phyloP scores from a whole-genome alignment of 2,888 invertebrate genomes.

The Blomia tropicalis region DNA sequence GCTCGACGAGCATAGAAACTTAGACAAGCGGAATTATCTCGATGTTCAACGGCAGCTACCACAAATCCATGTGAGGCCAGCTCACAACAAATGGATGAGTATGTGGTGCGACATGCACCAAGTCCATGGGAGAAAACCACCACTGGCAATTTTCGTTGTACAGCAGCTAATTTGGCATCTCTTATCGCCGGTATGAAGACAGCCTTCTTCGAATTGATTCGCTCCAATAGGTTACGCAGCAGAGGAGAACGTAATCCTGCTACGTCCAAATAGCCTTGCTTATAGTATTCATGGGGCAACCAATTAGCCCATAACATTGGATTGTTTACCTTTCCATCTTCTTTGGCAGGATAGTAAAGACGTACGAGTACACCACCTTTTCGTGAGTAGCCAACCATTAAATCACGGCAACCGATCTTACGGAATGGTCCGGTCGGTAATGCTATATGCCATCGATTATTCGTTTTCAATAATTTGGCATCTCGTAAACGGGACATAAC shows the following conservation, averaged over 20 bases:
- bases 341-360: slow-evolving; percentile 25
- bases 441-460: slow-evolving; percentile 26
- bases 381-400: slow-evolving; percentile 27
- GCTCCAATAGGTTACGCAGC: slow-evolving; percentile 24
- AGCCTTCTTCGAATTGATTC: slow-evolving; percentile 24
- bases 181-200: slow-evolving; percentile 43
- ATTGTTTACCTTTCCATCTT: slow-evolving; percentile 12
- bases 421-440: slow-evolving; percentile 28
- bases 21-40: slow-evolving; percentile 30
- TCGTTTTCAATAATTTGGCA: not conserved
- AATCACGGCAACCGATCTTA: slow-evolving; percentile 28
- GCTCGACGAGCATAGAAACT: slow-evolving; percentile 27
- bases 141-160: slow-evolving; percentile 39
- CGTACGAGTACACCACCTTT: slow-evolving; percentile 26
- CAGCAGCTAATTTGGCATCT: slow-evolving; percentile 37
- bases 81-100: slow-evolving; percentile 46
- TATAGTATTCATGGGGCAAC: slow-evolving; percentile 29
- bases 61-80: slow-evolving; percentile 50
- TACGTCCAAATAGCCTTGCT: slow-evolving; percentile 28
- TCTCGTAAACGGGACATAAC: not conserved
- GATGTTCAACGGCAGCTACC: slow-evolving; percentile 37
- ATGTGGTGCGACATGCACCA: slow-evolving; percentile 46
- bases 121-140: slow-evolving; percentile 51
- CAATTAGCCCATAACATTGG: slow-evolving; percentile 26
- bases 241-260: slow-evolving; percentile 26